Conservation (phyloP, 1,140 invertebrate genomes). For the Scaptodrosophila lebanonensis region DNA sequence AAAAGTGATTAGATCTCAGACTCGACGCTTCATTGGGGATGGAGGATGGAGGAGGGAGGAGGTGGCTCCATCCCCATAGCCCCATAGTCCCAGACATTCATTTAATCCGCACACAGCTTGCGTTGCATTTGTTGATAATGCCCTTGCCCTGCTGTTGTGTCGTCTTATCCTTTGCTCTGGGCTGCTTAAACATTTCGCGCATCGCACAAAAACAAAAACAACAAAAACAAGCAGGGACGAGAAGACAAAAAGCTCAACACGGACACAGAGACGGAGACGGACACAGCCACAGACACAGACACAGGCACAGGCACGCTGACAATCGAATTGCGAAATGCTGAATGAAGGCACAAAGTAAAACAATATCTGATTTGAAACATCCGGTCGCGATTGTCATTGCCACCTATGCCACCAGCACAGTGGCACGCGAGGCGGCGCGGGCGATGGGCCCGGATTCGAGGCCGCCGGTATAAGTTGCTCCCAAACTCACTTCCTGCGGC, state of each 20-base stretch:
- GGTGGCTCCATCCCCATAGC: slow-evolving; percentile 5
- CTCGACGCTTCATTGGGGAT: slow-evolving; percentile 39
- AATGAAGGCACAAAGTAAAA: slow-evolving; percentile 74
- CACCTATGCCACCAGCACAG: slow-evolving; percentile 58
- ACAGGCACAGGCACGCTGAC: slow-evolving; percentile 69
- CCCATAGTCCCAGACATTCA: slow-evolving; percentile 52
- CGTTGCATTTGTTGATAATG: slow-evolving; percentile 57
- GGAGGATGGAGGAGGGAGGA: slow-evolving; percentile 21
- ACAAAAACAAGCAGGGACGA: slow-evolving; percentile 12
- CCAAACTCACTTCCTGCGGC: slow-evolving; percentile 64
- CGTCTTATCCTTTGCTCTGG: too few relatives aligned
- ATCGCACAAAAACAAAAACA: slow-evolving; percentile 38
- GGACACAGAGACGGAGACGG: background rate
- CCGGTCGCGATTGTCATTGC: slow-evolving; percentile 74
- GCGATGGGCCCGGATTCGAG: slow-evolving; percentile 9
- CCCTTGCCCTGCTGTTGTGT: slow-evolving; percentile 25
- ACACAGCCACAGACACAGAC: slow-evolving; percentile 39
- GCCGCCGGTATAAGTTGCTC: slow-evolving; percentile 34
- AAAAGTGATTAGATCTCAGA: slow-evolving; percentile 61
- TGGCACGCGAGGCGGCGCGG: slow-evolving; percentile 23
- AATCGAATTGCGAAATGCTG: slow-evolving; percentile 71
- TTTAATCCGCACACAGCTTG: slow-evolving; percentile 65
- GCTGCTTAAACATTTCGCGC: slow-evolving; percentile 49
- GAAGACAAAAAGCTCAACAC: slow-evolving; percentile 5
- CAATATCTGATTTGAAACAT: slow-evolving; percentile 76